Evolutionary conservation across 2,888 invertebrate species (phyloP), one percentile per base, ranked within the genome.

Genomic region (Beris morrisii): DNA sequence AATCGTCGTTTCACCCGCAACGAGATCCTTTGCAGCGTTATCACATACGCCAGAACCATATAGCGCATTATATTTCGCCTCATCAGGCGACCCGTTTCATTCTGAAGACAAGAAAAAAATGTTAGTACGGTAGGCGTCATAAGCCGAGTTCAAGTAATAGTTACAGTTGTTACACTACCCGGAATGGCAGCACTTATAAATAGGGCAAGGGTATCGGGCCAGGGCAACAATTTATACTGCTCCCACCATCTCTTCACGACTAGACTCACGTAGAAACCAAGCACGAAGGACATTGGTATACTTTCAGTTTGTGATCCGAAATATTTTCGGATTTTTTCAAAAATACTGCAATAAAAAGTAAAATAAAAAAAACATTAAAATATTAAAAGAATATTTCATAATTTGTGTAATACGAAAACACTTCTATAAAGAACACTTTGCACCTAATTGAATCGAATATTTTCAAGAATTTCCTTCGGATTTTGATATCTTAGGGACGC

Each of bases 211-310:
- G 93, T 93, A 82, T 96, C 96, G 0, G 95, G 95, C 94, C 95
- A 95, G 5, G 96, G 95, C 71, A 96, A 83, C 70, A 93, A 83
- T 81, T 90, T 89, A 84, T 95, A 95, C 79, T 96, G 95, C 77
- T 94, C 93, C 95, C 95, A 96, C 95, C 95, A 96, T 74, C 96
- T 85, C 77, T 91, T 91, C 73, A 96, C 94, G 63, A 96, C 91
- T 73, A 95, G 85, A 75, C 90, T 91, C 71, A 96, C 95, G 83
- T 95, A 96, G 84, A 97, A 96, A 67, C 95, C 96, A 72, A 97
- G 86, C 64, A 96, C 94, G 83, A 97, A 96, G 38, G 95, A 93
- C 89, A 97, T 91, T 46, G 96, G 96, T 77, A 96, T 94, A 68
- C 91, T 90, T 79, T 92, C 93, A 77, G 90, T 90, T 80, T 93